Evolutionary conservation across 2,797 vertebrate species (phyloP), one percentile per base, ranked within the genome.

Genomic region (Lagodon rhomboides): DNA sequence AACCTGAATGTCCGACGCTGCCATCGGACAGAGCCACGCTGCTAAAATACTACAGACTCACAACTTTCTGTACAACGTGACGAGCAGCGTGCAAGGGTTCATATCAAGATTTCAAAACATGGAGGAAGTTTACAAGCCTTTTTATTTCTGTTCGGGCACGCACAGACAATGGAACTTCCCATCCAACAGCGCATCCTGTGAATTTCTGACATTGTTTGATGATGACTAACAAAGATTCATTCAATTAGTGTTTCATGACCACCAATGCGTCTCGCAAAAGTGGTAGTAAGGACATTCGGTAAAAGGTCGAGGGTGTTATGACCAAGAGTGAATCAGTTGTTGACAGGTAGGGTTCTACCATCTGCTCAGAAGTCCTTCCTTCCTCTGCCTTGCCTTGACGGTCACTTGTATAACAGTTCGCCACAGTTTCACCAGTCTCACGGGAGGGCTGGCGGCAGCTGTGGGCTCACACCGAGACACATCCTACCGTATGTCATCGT

Each of bases 121-220:
- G 20, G 46, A 66, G 75, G 80, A 89, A 80, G 76, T 77, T 82
- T 61, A 83, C 41, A 53, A 68, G 50, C 13, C 7, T 61, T 86
- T 86, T 77, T 41, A 34, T 77, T 79, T 80, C 12, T 67, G 64
- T 66, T 55, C 55, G 75, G 41, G 4, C 81, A 43, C 30, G 66
- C 70, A 47, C 51, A 80, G 53, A 87, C 90, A 88, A 82, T 73
- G 59, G 60, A 12, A 55, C 70, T 79, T 87, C 85, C 77, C 46
- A 12, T 76, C 54, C 20, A 58, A 15, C n/a, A 0, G 2, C 5
- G 49, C 43, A 64, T 73, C 78, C 78, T 74, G 62, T 76, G 22
- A 63, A 51, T 43, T 56, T n/a, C 54, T 63, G 20, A 3, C 11
- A 0, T 60, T 56, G 47, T 13, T 47, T 62, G 2, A 25, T 16